phyloP scores from a whole-genome alignment of 2,797 vertebrate genomes.

The Alauda arvensis region DNA sequence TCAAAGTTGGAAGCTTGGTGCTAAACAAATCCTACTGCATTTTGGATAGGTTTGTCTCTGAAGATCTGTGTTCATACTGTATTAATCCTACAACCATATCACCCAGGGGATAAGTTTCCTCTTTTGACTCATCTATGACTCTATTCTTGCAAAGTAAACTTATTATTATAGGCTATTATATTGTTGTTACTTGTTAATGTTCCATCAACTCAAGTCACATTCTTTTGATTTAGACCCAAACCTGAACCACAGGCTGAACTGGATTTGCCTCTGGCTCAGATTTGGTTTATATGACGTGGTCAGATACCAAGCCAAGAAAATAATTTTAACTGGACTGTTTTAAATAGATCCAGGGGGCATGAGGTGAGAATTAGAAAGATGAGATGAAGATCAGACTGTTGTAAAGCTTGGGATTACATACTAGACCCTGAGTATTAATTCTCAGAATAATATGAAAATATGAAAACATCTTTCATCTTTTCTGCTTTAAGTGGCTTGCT shows the following conservation, averaged over 20 bases:
- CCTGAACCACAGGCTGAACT: background rate
- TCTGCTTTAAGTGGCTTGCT: background rate
- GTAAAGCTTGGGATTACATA: background rate
- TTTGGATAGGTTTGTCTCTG: background rate
- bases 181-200: slow-evolving; percentile 14
- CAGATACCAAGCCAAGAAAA: slow-evolving; percentile 7
- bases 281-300: background rate
- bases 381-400: background rate
- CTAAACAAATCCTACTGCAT: background rate
- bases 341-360: background rate
- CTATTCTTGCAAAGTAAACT: background rate
- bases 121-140: background rate
- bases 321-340: slow-evolving; percentile 3
- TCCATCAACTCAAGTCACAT: background rate
- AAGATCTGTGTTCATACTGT: background rate
- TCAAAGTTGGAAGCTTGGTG: background rate
- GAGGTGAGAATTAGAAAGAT: background rate
- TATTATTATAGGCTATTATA: slow-evolving; percentile 14
- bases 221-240: slow-evolving; percentile 19
- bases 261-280: slow-evolving; percentile 16
- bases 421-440: background rate
- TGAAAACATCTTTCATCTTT: background rate
- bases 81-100: background rate
- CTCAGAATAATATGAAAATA: background rate
- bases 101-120: background rate